Evolutionary conservation across 2,797 vertebrate species (phyloP).

Genomic region (Thalassophryne amazonica): DNA sequence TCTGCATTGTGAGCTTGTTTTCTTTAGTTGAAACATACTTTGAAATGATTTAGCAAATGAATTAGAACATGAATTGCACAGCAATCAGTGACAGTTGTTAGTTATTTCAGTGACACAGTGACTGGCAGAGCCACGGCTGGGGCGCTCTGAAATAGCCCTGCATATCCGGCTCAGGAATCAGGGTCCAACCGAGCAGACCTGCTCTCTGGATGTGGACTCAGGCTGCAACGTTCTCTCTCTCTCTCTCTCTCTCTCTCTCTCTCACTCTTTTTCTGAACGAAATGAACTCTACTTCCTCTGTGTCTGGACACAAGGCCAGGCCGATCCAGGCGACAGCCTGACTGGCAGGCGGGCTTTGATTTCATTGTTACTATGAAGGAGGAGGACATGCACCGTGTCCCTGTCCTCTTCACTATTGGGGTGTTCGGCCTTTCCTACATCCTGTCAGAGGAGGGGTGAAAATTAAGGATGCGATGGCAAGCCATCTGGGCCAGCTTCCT

Average conservation of each 20-base stretch:
- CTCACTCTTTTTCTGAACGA: slow-evolving; percentile 17
- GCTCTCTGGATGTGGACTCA: slow-evolving; percentile 60
- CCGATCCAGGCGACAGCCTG: slow-evolving; percentile 58
- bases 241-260: slow-evolving; percentile 6
- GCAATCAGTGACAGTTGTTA: too few species aligned
- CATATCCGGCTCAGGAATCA: slow-evolving; percentile 51
- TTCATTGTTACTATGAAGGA: slow-evolving; percentile 68
- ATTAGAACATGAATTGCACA: too few species aligned
- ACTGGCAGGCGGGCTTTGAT: slow-evolving; percentile 72
- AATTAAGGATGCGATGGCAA: slow-evolving; percentile 68
- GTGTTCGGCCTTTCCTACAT: slow-evolving; percentile 70
- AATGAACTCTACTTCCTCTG: slow-evolving; percentile 64
- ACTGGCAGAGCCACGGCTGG: slow-evolving; percentile 33
- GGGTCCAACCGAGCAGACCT: slow-evolving; percentile 77
- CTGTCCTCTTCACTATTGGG: slow-evolving; percentile 57
- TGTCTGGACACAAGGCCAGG: slow-evolving; percentile 68
- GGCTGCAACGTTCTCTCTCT: slow-evolving; percentile 17
- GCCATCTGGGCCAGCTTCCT: slow-evolving; percentile 80
- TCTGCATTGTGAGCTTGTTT: too few species aligned
- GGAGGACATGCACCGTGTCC: slow-evolving; percentile 61
- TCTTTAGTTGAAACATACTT: too few species aligned
- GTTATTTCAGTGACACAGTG: slow-evolving; percentile 37
- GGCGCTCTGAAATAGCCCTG: slow-evolving; percentile 58
- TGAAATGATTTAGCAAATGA: too few species aligned
- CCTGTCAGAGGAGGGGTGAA: slow-evolving; percentile 69